Evolutionary conservation across 1,140 invertebrate species (phyloP).

Genomic region (Trissolcus basalis): DNA sequence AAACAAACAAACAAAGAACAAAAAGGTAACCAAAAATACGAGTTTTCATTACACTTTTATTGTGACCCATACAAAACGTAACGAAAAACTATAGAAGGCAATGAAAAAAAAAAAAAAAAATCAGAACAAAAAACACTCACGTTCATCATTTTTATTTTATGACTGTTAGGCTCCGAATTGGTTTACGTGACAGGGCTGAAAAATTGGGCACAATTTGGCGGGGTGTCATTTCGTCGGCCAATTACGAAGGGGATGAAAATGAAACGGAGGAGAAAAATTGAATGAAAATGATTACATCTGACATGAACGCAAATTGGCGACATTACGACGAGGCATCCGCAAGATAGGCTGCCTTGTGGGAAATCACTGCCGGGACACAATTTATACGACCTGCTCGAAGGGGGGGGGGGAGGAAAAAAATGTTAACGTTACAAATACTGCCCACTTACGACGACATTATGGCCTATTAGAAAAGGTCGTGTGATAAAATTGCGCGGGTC

Average conservation of each 20-base stretch:
- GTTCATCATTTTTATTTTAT: no score
- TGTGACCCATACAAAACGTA: no score
- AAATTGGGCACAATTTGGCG: not conserved
- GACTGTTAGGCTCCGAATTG: not conserved
- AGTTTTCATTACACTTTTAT: no score
- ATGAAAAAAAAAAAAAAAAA: no score
- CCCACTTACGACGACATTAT: conserved; percentile 17
- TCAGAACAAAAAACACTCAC: no score
- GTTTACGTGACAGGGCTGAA: not conserved
- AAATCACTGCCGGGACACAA: conserved; percentile 39
- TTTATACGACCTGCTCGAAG: conserved; percentile 33
- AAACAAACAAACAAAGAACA: no score
- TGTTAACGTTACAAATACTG: conserved; percentile 27
- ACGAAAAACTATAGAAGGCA: no score
- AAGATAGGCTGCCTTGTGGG: conserved; percentile 42
- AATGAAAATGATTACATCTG: conserved; percentile 32
- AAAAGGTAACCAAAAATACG: no score
- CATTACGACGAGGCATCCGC: conserved; percentile 25
- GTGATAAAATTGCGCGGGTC: no score
- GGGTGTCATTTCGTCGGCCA: not conserved
- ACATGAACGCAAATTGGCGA: conserved; percentile 32
- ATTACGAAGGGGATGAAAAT: conserved; percentile 11
- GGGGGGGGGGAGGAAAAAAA: conserved; percentile 9
- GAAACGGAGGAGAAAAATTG: conserved; percentile 12
- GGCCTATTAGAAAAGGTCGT: conserved; percentile 6